phyloP scores from a whole-genome alignment of 2,888 invertebrate species.

The Noctua pronuba region DNA sequence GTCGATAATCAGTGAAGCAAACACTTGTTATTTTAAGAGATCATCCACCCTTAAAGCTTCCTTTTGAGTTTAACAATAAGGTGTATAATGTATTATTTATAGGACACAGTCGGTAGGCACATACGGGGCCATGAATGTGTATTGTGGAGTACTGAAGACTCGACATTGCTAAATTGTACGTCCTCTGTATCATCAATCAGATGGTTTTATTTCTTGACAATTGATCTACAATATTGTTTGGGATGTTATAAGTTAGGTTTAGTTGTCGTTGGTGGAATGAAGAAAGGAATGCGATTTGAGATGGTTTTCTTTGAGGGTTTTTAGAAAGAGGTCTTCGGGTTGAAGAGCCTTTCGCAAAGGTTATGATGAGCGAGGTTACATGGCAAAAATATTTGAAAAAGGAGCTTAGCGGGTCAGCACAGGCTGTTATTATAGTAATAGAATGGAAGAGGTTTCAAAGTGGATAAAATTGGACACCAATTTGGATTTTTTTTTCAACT shows the following conservation, averaged over 20 bases:
- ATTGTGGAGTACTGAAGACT: constrained; percentile 70
- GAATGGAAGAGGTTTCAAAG: constrained; percentile 4
- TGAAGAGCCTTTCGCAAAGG: neutral
- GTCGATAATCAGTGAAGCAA: constrained; percentile 91
- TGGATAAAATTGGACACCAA: constrained; percentile 16
- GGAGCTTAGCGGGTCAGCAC: neutral
- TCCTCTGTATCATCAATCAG: constrained; percentile 84
- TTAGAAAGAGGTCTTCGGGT: neutral
- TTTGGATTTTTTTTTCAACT: constrained; percentile 3
- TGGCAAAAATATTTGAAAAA: neutral
- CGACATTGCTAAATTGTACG: constrained; percentile 79
- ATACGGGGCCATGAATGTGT: constrained; percentile 80
- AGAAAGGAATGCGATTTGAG: constrained; percentile 49
- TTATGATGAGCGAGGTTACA: neutral
- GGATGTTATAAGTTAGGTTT: constrained; percentile 68
- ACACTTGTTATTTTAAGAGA: constrained; percentile 91
- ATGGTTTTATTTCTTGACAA: constrained; percentile 80
- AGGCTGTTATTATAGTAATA: neutral
- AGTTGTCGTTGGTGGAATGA: constrained; percentile 52
- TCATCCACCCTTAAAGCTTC: constrained; percentile 89
- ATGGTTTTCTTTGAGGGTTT: constrained; percentile 45
- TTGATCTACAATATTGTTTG: constrained; percentile 78
- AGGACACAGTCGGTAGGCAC: constrained; percentile 88
- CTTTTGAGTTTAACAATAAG: constrained; percentile 86
- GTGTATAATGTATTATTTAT: constrained; percentile 90